A percentile compares a stretch with the other conserved stretches of the same genome.
These are phyloP conservation scores for Thomomys bottae DNA, from an alignment of 2,113 vertebrate genomes.

Conservation along the genomic window DNA sequence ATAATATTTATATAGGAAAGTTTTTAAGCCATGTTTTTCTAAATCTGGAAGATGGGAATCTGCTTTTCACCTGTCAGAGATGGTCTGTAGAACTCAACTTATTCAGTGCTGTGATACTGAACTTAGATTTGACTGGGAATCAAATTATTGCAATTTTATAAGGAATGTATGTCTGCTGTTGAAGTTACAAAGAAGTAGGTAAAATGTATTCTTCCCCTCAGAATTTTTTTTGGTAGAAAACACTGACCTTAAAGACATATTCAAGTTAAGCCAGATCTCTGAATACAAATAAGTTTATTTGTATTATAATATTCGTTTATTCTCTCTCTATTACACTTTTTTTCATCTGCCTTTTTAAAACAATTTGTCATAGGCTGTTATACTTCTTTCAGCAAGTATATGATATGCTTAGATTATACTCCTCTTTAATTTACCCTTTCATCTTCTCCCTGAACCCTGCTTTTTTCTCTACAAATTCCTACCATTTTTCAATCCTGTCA, in stretches of 20 bases:
- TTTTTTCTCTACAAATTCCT: too few relatives aligned
- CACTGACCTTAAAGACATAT: not conserved
- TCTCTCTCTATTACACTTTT: too few relatives aligned
- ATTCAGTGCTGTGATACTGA: not conserved
- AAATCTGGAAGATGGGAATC: not conserved
- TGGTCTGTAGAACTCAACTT: not conserved
- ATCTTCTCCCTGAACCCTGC: too few relatives aligned
- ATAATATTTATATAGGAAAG: not conserved
- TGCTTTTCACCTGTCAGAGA: not conserved
- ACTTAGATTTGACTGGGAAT: not conserved
- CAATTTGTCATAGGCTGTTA: too few relatives aligned
- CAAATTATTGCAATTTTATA: not conserved
- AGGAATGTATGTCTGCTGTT: not conserved
- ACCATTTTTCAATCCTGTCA: too few relatives aligned
- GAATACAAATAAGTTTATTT: too few relatives aligned
- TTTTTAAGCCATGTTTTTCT: not conserved
- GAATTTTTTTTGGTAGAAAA: not conserved
- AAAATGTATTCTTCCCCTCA: not conserved
- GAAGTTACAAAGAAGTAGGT: not conserved
- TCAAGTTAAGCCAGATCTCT: not conserved
- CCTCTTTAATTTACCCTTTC: too few relatives aligned
- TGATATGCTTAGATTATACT: too few relatives aligned
- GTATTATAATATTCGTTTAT: too few relatives aligned
- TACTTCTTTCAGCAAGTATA: too few relatives aligned
- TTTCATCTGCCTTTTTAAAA: not conserved